Base-by-base conservation (phyloP, 2,888 invertebrate genomes). In the Euzophera pinguis region DNA sequence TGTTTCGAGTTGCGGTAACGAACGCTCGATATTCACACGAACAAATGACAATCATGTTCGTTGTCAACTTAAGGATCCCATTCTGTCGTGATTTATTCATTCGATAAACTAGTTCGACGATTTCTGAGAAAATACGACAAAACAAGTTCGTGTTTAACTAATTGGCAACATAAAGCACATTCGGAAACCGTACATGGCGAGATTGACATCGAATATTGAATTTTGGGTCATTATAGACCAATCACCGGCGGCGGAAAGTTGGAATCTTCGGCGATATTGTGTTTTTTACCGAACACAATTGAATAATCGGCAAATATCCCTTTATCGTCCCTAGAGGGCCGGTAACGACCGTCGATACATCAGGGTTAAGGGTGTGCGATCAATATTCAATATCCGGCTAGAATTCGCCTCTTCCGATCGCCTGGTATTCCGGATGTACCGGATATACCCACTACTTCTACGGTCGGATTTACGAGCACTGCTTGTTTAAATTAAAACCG, bases 361-460 rank as follows among this genome's bases (percentile, higher is more conserved):
- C 85, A 86, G 83, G 80, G 86, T 83, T 87, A 85, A 85, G 89
- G 84, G 86, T 81, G 74, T 78, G 64, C 84, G 88, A 87, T 90
- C 89, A 87, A 89, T 89, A 89, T 88, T 88, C 88, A 89, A 90
- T 90, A 89, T 89, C 89, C 89, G 88, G 81, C 61, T 71, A 78
- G 78, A 81, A 86, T 88, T 87, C 84, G 80, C 77, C 78, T 83
- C 83, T 88, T 89, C 88, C 89, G 82, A 81, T 79, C 75, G 62
- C 78, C 85, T 84, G 86, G 74, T 73, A 74, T 72, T 64, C 68
- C 69, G 70, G 72, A 80, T 78, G 78, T 73, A 72, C 75, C 71
- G 69, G 72, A 80, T 78, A 79, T 73, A 72, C 75, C 71, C 69
- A 75, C 77, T 78, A 80, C 75, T 78, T 69, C 64, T 65, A 64